These are phyloP conservation scores for Entomyzon cyanotis DNA, from an alignment of 2,113 vertebrate genomes.

Conservation along the genomic window DNA sequence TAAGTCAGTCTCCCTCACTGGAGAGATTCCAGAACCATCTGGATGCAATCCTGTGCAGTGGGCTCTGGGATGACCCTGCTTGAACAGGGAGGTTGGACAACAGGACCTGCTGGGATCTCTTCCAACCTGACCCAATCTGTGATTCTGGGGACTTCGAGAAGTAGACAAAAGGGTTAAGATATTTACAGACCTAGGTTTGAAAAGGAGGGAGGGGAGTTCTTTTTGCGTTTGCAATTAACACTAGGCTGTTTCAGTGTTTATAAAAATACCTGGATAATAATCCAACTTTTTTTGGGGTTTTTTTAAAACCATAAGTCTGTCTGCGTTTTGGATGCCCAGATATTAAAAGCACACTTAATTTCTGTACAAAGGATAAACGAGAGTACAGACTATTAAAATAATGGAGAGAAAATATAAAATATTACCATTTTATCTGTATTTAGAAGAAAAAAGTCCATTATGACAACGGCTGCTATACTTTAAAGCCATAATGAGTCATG, in stretches of 20 bases:
- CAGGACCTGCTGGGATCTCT: not conserved
- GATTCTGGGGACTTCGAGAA: not conserved
- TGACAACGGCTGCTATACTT: not conserved
- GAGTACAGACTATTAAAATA: not conserved
- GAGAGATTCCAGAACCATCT: not conserved
- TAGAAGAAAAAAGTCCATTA: not conserved
- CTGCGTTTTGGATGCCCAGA: not conserved
- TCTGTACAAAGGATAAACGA: not conserved
- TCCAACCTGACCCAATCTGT: not conserved
- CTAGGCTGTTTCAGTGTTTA: not conserved
- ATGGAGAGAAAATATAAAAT: not conserved
- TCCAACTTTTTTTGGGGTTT: not conserved
- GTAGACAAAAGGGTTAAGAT: not conserved
- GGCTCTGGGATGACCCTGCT: not conserved
- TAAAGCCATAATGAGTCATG: not conserved
- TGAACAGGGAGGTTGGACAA: not conserved
- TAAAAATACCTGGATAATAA: not conserved
- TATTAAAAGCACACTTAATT: not conserved
- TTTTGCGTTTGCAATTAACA: not conserved
- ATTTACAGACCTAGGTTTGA: not conserved
- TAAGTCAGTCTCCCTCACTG: not conserved
- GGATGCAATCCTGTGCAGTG: not conserved
- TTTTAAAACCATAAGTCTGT: not conserved
- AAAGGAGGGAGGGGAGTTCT: not conserved
- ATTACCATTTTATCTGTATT: not conserved